Evolutionary conservation across 2,797 vertebrate species (phyloP), one percentile per base, ranked within the genome.

Genomic region (Phrynocephalus forsythii): DNA sequence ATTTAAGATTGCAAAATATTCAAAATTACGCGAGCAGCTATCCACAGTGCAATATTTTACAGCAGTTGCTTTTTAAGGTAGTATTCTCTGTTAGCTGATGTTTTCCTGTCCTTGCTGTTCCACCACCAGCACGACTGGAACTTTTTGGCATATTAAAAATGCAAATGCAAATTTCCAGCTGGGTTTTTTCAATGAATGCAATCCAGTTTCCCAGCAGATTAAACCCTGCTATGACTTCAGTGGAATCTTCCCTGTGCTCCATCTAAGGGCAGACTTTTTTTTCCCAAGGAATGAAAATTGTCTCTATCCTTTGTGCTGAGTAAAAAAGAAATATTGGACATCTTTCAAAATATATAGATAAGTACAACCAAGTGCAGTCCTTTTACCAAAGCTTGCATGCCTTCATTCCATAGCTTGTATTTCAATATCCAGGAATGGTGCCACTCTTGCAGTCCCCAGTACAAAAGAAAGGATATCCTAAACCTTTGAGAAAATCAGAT

Each of bases 91-190:
- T 87, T 91, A 44, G 38, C 91, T 88, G 84, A 91, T 52, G 80
- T 48, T 83, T 90, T 91, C 79, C 88, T 28, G 52, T 90, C 85
- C 18, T 92, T 86, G 78, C 89, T 20, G 91, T 79, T 67, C 89
- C 83, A 89, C 84, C 72, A 85, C 6, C 76, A 84, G 89, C 89
- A 92, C 86, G 66, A 92, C 8, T 63, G 33, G 90, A 86, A 91
- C 84, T 84, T 71, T 84, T 90, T 26, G 86, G 22, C 26, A 93
- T 89, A 91, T 92, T 91, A 91, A 88, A 84, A 92, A 85, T 72
- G 75, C 86, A 86, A 90, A 89, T 88, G 15, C 18, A 73, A 30
- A 72, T 73, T 90, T 86, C 15, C 86, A 80, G 84, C 90, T 77
- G 16, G 91, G 38, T 91, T 71, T 73, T 92, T 83, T 83, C n/a